Evolutionary conservation across 1,140 invertebrate genomes (phyloP).

Genomic region (Maniola jurtina): DNA sequence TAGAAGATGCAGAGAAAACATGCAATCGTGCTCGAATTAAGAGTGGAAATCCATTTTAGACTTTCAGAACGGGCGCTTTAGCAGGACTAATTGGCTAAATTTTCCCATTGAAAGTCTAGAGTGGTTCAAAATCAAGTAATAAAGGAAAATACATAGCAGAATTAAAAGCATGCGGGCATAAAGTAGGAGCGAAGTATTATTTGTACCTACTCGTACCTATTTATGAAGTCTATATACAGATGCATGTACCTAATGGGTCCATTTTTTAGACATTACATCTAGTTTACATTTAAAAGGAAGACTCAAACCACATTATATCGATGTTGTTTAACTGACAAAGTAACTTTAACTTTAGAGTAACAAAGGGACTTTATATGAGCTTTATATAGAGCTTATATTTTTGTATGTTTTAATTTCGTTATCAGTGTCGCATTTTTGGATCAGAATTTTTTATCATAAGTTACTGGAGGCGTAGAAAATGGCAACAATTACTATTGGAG

Average conservation of each 20-base stretch:
- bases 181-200: constrained; percentile 69
- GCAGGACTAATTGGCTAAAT: constrained; percentile 31
- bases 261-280: not conserved
- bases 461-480: too few relatives aligned
- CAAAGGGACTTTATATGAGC: too few relatives aligned
- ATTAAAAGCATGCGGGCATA: constrained; percentile 66
- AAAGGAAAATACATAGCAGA: constrained; percentile 50
- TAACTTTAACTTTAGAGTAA: too few relatives aligned
- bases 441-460: too few relatives aligned
- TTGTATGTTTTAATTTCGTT: too few relatives aligned
- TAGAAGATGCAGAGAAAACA: constrained; percentile 71
- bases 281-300: not conserved
- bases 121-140: constrained; percentile 46
- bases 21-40: constrained; percentile 62
- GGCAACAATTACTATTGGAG: too few relatives aligned
- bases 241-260: not conserved
- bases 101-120: constrained; percentile 46
- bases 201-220: constrained; percentile 19
- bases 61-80: constrained; percentile 41
- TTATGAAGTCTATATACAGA: constrained; percentile 12
- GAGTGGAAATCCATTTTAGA: constrained; percentile 49
- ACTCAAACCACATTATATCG: not conserved
- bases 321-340: too few relatives aligned
- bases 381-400: too few relatives aligned
- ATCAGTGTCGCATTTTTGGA: too few relatives aligned